Evolutionary conservation across 2,797 vertebrate genomes (phyloP).

Genomic region (Hafferia zeledoni): DNA sequence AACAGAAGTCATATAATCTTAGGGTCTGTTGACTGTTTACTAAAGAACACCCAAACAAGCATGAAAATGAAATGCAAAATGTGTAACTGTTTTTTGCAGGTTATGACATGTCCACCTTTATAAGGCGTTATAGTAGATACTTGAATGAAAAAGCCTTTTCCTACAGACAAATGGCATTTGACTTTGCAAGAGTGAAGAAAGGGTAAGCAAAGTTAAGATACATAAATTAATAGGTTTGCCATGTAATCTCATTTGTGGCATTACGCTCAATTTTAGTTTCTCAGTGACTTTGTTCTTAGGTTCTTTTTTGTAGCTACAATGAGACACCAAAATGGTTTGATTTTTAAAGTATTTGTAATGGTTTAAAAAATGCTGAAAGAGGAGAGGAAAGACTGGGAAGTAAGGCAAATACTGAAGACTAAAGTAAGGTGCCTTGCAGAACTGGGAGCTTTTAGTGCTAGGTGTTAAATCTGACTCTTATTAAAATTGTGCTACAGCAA

Average conservation of each 20-base stretch:
- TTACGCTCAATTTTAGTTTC: background rate
- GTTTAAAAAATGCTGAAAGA: background rate
- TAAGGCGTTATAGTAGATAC: conserved; percentile 97
- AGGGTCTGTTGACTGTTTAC: background rate
- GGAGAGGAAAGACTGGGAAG: background rate
- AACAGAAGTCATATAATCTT: background rate
- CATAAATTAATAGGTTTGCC: background rate
- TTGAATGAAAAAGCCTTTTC: conserved; percentile 99
- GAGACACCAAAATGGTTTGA: background rate
- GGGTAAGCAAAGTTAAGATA: conserved; percentile 81
- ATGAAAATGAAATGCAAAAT: background rate
- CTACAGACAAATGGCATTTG: conserved; percentile 99
- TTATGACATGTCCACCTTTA: conserved; percentile 99
- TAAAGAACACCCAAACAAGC: background rate
- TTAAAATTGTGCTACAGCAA: background rate
- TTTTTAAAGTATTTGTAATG: background rate
- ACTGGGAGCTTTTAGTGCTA: background rate
- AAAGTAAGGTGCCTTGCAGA: background rate
- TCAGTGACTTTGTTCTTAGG: background rate
- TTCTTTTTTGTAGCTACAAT: background rate
- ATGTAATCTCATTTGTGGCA: background rate
- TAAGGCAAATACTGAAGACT: background rate
- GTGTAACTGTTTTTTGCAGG: conserved; percentile 73
- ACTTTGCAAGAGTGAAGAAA: conserved; percentile 98
- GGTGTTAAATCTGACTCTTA: background rate